Percentiles rank a stretch among this genome's conserved stretches.
These are phyloP conservation scores for Drosophila mayaguana DNA, from an alignment of 2,888 invertebrate species.

Conservation along the genomic window DNA sequence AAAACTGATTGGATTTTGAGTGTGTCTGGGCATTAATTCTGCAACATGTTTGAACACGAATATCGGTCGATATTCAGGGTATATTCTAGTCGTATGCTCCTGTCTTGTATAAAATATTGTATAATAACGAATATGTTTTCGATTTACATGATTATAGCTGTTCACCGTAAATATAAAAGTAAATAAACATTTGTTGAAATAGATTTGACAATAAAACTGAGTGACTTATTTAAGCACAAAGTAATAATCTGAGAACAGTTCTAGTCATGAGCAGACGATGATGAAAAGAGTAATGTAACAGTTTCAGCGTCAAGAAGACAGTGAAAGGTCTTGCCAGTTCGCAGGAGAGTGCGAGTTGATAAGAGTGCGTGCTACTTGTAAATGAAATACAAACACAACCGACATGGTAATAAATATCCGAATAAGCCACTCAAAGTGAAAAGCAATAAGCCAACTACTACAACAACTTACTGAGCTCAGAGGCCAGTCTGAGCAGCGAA, in stretches of 20 bases:
- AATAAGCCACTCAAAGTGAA: constrained; percentile 80
- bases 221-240: background rate
- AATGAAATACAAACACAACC: constrained; percentile 70
- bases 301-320: constrained; percentile 55
- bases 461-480: constrained; percentile 47
- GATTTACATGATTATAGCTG: too few relatives aligned
- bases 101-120: too few relatives aligned
- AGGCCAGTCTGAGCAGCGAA: constrained; percentile 6
- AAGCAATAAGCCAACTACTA: constrained; percentile 72
- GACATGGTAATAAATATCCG: constrained; percentile 79
- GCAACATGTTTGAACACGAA: too few relatives aligned
- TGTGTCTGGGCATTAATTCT: too few relatives aligned
- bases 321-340: constrained; percentile 21
- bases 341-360: constrained; percentile 5
- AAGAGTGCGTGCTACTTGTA: constrained; percentile 56
- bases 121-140: too few relatives aligned
- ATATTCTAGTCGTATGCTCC: too few relatives aligned
- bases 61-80: too few relatives aligned
- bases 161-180: too few relatives aligned
- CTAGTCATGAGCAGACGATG: background rate
- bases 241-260: background rate
- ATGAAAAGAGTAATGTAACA: constrained; percentile 45
- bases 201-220: background rate
- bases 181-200: too few relatives aligned
- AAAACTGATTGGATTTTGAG: too few relatives aligned